Evolutionary conservation across 2,888 invertebrate species (phyloP), one percentile per base, ranked within the genome.

Genomic region (Drosophila birchii): DNA sequence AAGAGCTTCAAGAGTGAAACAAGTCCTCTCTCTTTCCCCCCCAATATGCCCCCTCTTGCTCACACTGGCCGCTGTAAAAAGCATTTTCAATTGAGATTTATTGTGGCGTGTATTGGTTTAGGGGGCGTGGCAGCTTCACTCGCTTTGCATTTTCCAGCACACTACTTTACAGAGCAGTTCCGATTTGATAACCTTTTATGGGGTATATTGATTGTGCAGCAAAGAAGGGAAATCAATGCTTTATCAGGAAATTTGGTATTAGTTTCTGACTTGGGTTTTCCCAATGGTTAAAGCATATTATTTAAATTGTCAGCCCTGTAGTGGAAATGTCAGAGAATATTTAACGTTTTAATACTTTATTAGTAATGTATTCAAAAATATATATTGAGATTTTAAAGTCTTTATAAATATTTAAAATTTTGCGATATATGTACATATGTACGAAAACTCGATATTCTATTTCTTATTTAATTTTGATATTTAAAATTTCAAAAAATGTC

Each of bases 61-160:
- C 43, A 51, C 43, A 45, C 54, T 44, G 54, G 38, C 29, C 56
- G 56, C 68, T 68, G 88, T 82, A 82, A 88, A 75, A 76, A 75
- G 80, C 79, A 79, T 76, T 88, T 90, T 86, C 86, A 86, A 86
- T 86, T 86, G 86, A 86, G 88, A 86, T 86, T 86, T 86, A 86
- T 86, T 90, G 90, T 86, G 81, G 86, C 86, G 86, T 86, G 77
- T 74, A 76, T 67, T 76, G 86, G 73, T 60, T 58, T 58, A 62
- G 72, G 60, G 72, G 77, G 77, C 71, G 70, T 63, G 77, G 69
- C 73, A 43, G 66, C 54, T 78, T 70, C 76, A 71, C 76, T 80
- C 81, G 77, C 75, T 88, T 89, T 86, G 86, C 89, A 88, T 88
- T 69, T 78, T 78, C 69, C 70, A 45, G 76, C 53, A 54, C 74